Evolutionary conservation across 1,140 invertebrate species (phyloP).

Genomic region (Calycopis cecrops): DNA sequence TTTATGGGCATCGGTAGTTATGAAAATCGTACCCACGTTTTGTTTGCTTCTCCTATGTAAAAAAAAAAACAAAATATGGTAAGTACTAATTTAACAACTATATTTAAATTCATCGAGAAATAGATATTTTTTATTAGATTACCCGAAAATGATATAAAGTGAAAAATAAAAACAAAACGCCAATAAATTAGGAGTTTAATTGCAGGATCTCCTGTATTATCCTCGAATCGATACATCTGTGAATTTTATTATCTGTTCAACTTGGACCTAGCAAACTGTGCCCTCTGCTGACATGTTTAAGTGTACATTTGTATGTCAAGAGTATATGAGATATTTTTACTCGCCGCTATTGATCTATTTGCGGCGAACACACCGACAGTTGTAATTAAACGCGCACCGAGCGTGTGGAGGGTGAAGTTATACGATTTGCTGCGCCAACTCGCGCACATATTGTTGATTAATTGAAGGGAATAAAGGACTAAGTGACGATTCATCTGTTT

Average conservation of each 20-base stretch:
- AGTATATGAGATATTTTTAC: constrained; percentile 27
- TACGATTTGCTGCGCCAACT: not conserved
- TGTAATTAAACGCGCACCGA: constrained; percentile 36
- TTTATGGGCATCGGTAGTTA: too few relatives aligned
- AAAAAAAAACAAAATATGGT: too few relatives aligned
- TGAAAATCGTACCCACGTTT: too few relatives aligned
- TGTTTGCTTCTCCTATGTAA: too few relatives aligned
- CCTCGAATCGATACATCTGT: constrained; percentile 3
- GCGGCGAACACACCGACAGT: constrained; percentile 35
- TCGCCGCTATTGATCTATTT: constrained; percentile 43
- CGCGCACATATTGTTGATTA: too few relatives aligned
- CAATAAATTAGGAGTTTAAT: not conserved
- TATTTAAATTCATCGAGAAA: too few relatives aligned
- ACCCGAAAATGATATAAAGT: not conserved
- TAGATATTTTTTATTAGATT: too few relatives aligned
- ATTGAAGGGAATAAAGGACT: too few relatives aligned
- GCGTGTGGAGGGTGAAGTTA: constrained; percentile 6
- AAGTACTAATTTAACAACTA: too few relatives aligned
- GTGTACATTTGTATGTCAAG: not conserved
- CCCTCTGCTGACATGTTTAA: not conserved
- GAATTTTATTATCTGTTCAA: not conserved
- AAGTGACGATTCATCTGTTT: too few relatives aligned
- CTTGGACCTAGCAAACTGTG: not conserved
- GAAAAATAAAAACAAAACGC: not conserved
- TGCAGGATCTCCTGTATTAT: not conserved